These are phyloP conservation scores for Griposia aprilina DNA, from an alignment of 2,888 invertebrate genomes.

Conservation along the genomic window DNA sequence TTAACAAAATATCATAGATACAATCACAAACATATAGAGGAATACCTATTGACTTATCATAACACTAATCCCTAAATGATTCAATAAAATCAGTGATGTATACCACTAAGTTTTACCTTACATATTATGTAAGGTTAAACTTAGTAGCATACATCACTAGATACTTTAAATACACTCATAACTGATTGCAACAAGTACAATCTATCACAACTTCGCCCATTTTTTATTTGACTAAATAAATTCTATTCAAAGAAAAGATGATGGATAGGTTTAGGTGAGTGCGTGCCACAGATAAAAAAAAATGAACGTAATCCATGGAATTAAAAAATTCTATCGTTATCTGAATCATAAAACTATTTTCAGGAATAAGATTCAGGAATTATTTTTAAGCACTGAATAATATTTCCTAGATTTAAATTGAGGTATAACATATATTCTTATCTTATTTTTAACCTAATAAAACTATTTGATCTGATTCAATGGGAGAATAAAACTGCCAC, in stretches of 20 bases:
- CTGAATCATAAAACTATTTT: background rate
- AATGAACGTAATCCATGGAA: slow-evolving; percentile 26
- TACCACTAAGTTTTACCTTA: too few relatives aligned
- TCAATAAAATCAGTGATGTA: slow-evolving; percentile 66
- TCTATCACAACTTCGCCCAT: slow-evolving; percentile 69
- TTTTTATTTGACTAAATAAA: slow-evolving; percentile 66
- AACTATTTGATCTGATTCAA: background rate
- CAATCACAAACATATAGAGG: slow-evolving; percentile 87
- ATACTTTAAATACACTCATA: slow-evolving; percentile 68
- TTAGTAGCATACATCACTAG: slow-evolving; percentile 68
- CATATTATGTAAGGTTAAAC: slow-evolving; percentile 69
- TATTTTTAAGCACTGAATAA: background rate
- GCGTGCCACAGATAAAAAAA: slow-evolving; percentile 57
- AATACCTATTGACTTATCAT: slow-evolving; percentile 82
- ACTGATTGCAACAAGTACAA: slow-evolving; percentile 65
- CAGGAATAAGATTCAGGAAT: background rate
- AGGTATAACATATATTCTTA: background rate
- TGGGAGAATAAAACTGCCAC: too few relatives aligned
- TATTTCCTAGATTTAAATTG: background rate
- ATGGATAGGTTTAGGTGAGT: slow-evolving; percentile 66
- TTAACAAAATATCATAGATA: slow-evolving; percentile 86
- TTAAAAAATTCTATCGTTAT: background rate
- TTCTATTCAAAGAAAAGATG: slow-evolving; percentile 71
- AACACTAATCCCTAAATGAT: slow-evolving; percentile 81
- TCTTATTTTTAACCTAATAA: background rate